Percentiles rank a stretch among this genome's conserved stretches.
Evolutionary conservation across 2,113 vertebrate genomes (phyloP).

Genomic region (Phainopepla nitens): DNA sequence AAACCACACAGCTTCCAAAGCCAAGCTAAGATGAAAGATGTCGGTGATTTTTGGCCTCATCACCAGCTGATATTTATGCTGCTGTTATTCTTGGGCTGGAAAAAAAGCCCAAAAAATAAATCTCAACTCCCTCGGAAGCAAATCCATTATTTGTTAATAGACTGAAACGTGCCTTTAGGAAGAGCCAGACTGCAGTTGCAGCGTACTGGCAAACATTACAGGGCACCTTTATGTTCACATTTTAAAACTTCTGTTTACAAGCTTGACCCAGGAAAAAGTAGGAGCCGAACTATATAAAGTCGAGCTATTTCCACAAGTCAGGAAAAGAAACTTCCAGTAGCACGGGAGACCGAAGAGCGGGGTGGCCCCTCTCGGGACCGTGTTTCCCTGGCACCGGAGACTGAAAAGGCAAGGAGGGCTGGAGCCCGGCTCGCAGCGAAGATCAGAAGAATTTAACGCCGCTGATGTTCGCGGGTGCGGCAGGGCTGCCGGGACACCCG

Average conservation of each 20-base stretch:
- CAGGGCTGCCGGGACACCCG: neutral
- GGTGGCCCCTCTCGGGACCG: neutral
- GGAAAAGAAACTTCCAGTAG: neutral
- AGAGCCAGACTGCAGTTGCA: neutral
- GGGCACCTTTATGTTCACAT: neutral
- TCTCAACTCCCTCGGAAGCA: neutral
- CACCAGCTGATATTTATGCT: neutral
- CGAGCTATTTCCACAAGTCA: neutral
- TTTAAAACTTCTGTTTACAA: neutral
- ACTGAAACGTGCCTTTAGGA: neutral
- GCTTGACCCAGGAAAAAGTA: neutral
- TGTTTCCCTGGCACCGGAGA: neutral
- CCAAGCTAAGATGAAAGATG: neutral
- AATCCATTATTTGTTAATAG: neutral
- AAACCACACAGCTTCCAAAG: neutral
- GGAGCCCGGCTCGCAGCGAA: too few relatives aligned
- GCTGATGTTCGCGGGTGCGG: accelerated
- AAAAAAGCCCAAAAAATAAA: neutral
- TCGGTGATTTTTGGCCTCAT: neutral
- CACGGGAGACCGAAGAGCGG: neutral
- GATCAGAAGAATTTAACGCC: accelerated
- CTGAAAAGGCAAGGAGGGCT: accelerated
- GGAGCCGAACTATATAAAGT: neutral
- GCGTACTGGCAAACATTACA: neutral
- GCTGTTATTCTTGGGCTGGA: neutral